phyloP scores from a whole-genome alignment of 2,797 vertebrate species.

The Crocidura indochinensis region DNA sequence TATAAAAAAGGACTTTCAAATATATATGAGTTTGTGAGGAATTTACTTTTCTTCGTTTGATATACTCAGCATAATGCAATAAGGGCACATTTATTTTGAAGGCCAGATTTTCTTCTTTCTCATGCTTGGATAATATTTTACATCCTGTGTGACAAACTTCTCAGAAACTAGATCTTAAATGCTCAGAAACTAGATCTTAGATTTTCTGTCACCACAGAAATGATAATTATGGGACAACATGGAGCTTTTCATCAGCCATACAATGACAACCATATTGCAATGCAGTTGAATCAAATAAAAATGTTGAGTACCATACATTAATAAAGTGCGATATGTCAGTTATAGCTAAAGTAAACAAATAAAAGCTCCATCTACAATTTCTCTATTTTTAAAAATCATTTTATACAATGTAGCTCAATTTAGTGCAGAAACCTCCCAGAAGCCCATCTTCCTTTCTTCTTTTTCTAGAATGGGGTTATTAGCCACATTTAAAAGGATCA shows the following conservation, averaged over 20 bases:
- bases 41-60: neutral
- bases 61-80: neutral
- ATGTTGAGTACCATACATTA: neutral
- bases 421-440: neutral
- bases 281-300: neutral
- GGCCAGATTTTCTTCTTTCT: neutral
- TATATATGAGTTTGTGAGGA: neutral
- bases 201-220: neutral
- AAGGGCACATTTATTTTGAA: neutral
- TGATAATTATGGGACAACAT: neutral
- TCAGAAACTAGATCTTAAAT: slow-evolving; percentile 5
- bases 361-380: neutral
- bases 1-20: neutral
- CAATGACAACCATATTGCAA: neutral
- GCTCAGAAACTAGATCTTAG: slow-evolving; percentile 16
- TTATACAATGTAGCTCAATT: neutral
- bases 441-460: neutral
- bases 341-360: neutral
- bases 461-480: neutral
- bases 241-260: neutral
- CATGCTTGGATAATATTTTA: neutral
- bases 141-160: neutral
- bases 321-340: neutral
- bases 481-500: neutral
- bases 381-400: neutral